These are phyloP conservation scores for Gobio occitaniae DNA, from an alignment of 2,797 vertebrate genomes.

Conservation along the genomic window DNA sequence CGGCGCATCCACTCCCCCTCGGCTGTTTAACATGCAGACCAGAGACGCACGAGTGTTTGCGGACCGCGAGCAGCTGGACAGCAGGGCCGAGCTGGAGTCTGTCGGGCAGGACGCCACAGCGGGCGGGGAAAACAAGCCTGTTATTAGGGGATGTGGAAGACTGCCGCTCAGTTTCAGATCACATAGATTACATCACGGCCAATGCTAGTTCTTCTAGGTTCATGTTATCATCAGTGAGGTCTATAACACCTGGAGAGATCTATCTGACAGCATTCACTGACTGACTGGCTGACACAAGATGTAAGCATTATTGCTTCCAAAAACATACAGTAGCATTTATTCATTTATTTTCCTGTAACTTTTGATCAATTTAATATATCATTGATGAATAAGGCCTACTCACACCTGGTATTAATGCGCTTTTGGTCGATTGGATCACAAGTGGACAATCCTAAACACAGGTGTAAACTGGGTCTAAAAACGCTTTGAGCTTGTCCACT, in stretches of 20 bases:
- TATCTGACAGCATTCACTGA: not conserved
- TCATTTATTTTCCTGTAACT: not conserved
- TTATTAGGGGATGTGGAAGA: not conserved
- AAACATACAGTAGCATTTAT: not conserved
- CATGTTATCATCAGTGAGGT: not conserved
- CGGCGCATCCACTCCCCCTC: not conserved
- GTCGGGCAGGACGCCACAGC: no score
- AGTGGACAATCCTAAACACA: no score
- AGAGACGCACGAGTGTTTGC: not conserved
- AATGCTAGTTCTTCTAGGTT: not conserved
- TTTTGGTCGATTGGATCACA: no score
- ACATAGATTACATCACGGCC: not conserved
- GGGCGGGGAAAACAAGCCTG: not conserved
- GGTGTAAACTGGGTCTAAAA: no score
- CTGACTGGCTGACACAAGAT: not conserved
- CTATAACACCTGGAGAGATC: not conserved
- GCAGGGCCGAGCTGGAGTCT: not conserved
- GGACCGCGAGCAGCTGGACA: conserved; percentile 13
- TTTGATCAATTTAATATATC: not conserved
- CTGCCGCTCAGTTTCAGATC: not conserved
- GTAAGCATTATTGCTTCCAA: not conserved
- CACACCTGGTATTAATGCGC: no score
- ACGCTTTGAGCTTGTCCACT: no score
- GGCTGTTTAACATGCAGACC: conserved; percentile 10
- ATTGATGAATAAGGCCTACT: no score